Percentiles rank a stretch among this genome's conserved stretches.
phyloP scores from a whole-genome alignment of 2,888 invertebrate species.

The Zaprionus bogoriensis region DNA sequence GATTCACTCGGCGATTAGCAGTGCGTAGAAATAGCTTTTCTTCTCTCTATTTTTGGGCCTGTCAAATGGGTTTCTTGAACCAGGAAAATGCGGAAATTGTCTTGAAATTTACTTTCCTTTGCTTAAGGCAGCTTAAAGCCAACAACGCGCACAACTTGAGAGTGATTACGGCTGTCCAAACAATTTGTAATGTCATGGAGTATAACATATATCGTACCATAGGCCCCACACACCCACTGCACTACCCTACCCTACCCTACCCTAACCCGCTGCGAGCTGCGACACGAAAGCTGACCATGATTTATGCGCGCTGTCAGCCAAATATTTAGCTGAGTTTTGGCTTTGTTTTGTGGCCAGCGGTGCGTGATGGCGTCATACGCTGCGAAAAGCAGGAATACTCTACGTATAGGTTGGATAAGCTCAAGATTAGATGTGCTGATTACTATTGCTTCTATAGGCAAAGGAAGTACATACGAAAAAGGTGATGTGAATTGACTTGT shows the following conservation, averaged over 20 bases:
- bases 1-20: conserved; percentile 22
- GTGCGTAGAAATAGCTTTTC: conserved; percentile 21
- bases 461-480: too few relatives aligned
- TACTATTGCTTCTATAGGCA: too few relatives aligned
- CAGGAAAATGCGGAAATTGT: conserved; percentile 14
- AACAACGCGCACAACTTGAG: conserved; percentile 9
- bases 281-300: conserved; percentile 44
- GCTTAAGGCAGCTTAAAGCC: conserved; percentile 1
- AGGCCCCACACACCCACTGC: background rate
- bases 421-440: background rate
- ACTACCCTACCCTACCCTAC: background rate
- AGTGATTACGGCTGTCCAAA: conserved; percentile 30
- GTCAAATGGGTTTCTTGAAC: conserved; percentile 55
- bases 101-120: background rate
- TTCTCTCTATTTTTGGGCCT: background rate
- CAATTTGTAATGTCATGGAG: conserved; percentile 12
- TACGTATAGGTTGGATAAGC: too few relatives aligned
- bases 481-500: too few relatives aligned
- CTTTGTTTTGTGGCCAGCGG: conserved; percentile 6
- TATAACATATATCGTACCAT: background rate
- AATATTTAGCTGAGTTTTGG: conserved; percentile 40
- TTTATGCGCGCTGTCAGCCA: conserved; percentile 53
- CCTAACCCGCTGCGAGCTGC: background rate
- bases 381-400: too few relatives aligned
- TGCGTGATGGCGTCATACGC: conserved; percentile 64